phyloP scores from a whole-genome alignment of 2,888 invertebrate species.

The Lacanobia oleracea region DNA sequence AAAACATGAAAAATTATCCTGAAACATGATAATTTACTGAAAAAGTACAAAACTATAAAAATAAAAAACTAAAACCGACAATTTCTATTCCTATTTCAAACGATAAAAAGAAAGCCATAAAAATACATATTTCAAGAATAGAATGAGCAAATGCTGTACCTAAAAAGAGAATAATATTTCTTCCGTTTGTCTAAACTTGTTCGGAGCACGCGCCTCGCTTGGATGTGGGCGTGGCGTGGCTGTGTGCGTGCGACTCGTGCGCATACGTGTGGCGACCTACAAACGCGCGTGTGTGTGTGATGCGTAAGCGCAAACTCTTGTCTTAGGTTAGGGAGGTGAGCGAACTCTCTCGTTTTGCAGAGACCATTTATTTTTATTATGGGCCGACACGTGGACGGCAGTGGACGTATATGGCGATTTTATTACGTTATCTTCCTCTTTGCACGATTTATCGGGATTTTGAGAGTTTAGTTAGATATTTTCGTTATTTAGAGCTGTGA shows the following conservation, averaged over 20 bases:
- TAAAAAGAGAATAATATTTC: conserved; percentile 90
- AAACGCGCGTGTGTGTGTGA: conserved; percentile 77
- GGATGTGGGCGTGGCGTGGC: conserved; percentile 75
- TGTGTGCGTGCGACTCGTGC: conserved; percentile 71
- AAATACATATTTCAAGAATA: conserved; percentile 72
- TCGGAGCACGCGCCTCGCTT: conserved; percentile 85
- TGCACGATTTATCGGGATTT: conserved; percentile 67
- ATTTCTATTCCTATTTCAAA: conserved; percentile 41
- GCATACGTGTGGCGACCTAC: conserved; percentile 75
- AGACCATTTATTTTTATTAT: conserved; percentile 90
- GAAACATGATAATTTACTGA: conserved; percentile 27
- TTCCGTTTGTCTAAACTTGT: conserved; percentile 90
- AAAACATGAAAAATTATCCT: conserved; percentile 8
- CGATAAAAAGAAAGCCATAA: conserved; percentile 61
- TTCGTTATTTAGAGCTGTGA: conserved; percentile 45
- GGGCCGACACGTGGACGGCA: conserved; percentile 85
- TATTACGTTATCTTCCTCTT: conserved; percentile 85
- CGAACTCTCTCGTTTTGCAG: conserved; percentile 87
- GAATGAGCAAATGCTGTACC: conserved; percentile 81
- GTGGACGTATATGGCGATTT: conserved; percentile 79
- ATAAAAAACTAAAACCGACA: conserved; percentile 34
- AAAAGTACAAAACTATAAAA: conserved; percentile 26
- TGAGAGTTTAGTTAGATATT: conserved; percentile 48
- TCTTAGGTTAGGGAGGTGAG: conserved; percentile 91
- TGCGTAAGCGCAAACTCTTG: conserved; percentile 86